Conservation (phyloP, 2,888 invertebrate genomes). For the Drosophila austrosaltans region DNA sequence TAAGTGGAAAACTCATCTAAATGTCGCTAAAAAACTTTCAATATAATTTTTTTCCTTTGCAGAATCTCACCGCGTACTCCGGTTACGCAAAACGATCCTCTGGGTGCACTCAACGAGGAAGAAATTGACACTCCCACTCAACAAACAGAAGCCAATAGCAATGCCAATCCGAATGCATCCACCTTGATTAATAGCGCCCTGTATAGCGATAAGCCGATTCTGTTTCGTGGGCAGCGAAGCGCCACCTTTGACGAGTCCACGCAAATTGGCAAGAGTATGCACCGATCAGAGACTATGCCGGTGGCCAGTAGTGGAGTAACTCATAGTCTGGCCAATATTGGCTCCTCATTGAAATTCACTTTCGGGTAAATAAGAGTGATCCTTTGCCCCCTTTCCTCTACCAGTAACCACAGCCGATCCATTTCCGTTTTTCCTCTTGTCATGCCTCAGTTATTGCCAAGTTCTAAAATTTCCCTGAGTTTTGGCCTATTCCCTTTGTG, state of each 20-base stretch:
- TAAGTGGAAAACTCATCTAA: conserved; percentile 46
- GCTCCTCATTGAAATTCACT: conserved; percentile 92
- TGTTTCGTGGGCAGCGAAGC: conserved; percentile 86
- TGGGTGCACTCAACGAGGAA: conserved; percentile 89
- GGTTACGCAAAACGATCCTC: conserved; percentile 95
- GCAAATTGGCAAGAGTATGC: conserved; percentile 84
- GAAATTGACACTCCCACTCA: conserved; percentile 45
- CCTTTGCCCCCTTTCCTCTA: not conserved
- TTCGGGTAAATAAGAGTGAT: conserved; percentile 87
- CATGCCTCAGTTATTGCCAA: not conserved
- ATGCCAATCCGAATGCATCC: conserved; percentile 40
- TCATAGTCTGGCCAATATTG: conserved; percentile 90
- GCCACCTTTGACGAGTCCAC: conserved; percentile 86
- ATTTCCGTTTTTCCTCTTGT: not conserved
- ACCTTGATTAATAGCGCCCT: conserved; percentile 47
- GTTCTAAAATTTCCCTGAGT: not conserved
- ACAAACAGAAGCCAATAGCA: not conserved
- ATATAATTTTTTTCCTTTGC: not conserved
- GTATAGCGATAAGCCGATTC: conserved; percentile 88
- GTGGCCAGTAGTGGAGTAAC: conserved; percentile 87
- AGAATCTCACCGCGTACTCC: conserved; percentile 91
- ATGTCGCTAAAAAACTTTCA: not conserved
- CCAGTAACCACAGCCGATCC: not conserved
- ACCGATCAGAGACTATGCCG: conserved; percentile 90
- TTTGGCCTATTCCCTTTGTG: no score